A percentile compares a stretch with the other conserved stretches of the same genome.
These are phyloP conservation scores for Apogon talboti DNA, from an alignment of 2,797 vertebrate genomes.

Conservation along the genomic window DNA sequence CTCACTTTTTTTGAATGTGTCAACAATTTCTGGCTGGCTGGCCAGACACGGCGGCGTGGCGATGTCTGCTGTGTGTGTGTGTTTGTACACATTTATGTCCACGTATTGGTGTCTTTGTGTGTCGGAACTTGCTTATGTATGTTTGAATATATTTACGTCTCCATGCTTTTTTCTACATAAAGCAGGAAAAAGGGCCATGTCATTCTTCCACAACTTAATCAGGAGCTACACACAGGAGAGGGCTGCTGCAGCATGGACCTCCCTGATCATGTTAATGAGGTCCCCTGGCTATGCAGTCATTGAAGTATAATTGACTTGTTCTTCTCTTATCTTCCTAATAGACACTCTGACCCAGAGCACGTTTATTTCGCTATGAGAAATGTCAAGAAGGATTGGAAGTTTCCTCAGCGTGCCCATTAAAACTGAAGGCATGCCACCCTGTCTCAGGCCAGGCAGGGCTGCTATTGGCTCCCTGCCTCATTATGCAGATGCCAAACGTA, in stretches of 20 bases:
- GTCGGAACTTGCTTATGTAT: constrained; percentile 50
- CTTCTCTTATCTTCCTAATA: constrained; percentile 99
- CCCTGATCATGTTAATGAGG: constrained; percentile 99
- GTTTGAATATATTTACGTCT: constrained; percentile 39
- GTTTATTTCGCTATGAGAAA: constrained; percentile 98
- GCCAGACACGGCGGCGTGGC: constrained; percentile 79
- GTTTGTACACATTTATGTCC: constrained; percentile 16
- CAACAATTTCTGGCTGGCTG: constrained; percentile 91
- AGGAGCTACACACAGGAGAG: constrained; percentile 90
- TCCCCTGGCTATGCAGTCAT: constrained; percentile 99
- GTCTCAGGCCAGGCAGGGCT: constrained; percentile 86
- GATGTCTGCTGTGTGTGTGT: constrained; percentile 55
- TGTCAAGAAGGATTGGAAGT: constrained; percentile 98
- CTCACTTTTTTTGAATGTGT: constrained; percentile 88
- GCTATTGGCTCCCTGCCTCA: constrained; percentile 90
- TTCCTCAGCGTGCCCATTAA: constrained; percentile 93
- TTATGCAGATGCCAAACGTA: constrained; percentile 94
- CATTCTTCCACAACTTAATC: constrained; percentile 96
- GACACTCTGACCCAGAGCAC: constrained; percentile 94
- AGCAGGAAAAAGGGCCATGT: constrained; percentile 70
- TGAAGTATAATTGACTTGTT: constrained; percentile 99
- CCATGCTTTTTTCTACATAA: not conserved
- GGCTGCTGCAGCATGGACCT: constrained; percentile 87
- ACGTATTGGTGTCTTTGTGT: constrained; percentile 42
- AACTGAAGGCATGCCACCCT: constrained; percentile 98